Evolutionary conservation across 2,113 vertebrate genomes (phyloP).

Genomic region (Cromileptes altivelis): DNA sequence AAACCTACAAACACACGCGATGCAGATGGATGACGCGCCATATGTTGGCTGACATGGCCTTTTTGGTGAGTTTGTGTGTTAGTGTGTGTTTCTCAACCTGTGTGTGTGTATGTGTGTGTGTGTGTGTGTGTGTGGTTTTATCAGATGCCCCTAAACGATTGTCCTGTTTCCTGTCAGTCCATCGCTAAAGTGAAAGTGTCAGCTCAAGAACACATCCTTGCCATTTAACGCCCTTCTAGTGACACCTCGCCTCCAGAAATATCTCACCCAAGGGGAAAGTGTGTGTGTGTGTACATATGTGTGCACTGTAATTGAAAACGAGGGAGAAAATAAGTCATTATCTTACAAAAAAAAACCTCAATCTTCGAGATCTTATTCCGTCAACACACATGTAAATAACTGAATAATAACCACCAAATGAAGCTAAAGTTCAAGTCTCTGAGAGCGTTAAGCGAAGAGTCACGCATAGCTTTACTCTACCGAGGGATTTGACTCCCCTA

Average conservation of each 20-base stretch:
- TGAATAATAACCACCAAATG: background rate
- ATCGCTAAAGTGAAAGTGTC: slow-evolving; percentile 34
- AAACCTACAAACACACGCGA: background rate
- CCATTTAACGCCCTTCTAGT: slow-evolving; percentile 17
- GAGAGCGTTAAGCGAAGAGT: background rate
- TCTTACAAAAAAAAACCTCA: background rate
- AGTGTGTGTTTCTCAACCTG: background rate
- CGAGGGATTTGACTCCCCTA: background rate
- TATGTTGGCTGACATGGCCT: slow-evolving; percentile 20
- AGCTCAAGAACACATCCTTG: slow-evolving; percentile 31
- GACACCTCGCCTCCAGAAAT: slow-evolving; percentile 13
- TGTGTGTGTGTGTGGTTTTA: background rate
- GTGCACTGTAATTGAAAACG: background rate
- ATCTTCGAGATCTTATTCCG: too few relatives aligned
- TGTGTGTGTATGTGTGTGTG: background rate
- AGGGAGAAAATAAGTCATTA: background rate
- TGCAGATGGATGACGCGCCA: slow-evolving; percentile 11
- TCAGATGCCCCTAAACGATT: background rate
- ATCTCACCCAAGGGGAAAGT: slow-evolving; percentile 11
- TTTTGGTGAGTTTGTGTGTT: background rate
- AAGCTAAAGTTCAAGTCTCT: slow-evolving; percentile 13
- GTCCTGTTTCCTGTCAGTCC: slow-evolving; percentile 35
- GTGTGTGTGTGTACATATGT: background rate
- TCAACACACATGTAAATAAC: background rate
- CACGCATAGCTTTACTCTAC: background rate